Evolutionary conservation across 2,888 invertebrate genomes (phyloP).

Genomic region (Leptinotarsa juncta): DNA sequence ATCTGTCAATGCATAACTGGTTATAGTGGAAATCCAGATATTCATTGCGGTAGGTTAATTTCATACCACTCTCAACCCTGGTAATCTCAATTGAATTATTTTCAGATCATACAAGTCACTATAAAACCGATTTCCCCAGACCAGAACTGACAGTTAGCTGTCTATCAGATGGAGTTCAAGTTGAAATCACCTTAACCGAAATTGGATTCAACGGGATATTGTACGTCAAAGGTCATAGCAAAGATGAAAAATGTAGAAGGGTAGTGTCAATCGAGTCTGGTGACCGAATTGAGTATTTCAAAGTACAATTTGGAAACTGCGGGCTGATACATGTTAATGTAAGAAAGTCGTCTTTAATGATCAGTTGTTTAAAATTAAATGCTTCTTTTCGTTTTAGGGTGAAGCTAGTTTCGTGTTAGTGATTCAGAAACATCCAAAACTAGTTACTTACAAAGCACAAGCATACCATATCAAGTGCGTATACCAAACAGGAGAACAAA

Average conservation of each 20-base stretch:
- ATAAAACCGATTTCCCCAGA: slow-evolving; percentile 83
- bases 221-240: slow-evolving; percentile 94
- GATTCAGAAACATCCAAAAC: slow-evolving; percentile 95
- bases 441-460: slow-evolving; percentile 93
- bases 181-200: slow-evolving; percentile 79
- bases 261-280: slow-evolving; percentile 76
- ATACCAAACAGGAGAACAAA: slow-evolving; percentile 93
- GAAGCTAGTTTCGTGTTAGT: slow-evolving; percentile 93
- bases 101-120: slow-evolving; percentile 60
- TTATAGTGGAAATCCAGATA: slow-evolving; percentile 80
- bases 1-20: slow-evolving; percentile 83
- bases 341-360: slow-evolving; percentile 62
- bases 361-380: neutral
- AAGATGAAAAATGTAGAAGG: slow-evolving; percentile 89
- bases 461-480: slow-evolving; percentile 97
- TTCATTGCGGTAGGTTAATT: slow-evolving; percentile 74
- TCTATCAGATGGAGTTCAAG: slow-evolving; percentile 91
- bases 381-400: slow-evolving; percentile 70
- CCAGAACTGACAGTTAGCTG: slow-evolving; percentile 91
- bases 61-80: neutral
- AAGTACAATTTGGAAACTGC: slow-evolving; percentile 89
- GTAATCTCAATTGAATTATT: slow-evolving; percentile 27
- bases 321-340: slow-evolving; percentile 91
- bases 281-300: slow-evolving; percentile 73
- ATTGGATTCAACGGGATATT: slow-evolving; percentile 89